phyloP scores from a whole-genome alignment of 2,797 vertebrate genomes.

The Falco naumanni region DNA sequence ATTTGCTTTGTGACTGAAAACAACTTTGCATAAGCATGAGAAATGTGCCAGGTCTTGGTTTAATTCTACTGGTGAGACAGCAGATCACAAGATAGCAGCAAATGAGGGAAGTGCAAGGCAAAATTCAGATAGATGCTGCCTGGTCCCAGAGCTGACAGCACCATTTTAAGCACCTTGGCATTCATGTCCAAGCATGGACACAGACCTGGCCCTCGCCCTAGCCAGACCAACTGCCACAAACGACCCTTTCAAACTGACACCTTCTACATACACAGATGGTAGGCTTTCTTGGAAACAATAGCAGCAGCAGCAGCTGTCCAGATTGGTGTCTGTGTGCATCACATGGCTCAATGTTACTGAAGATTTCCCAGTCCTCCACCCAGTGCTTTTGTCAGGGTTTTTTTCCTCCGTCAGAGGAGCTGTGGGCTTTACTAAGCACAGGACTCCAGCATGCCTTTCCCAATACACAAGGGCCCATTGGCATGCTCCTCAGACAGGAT shows the following conservation, averaged over 20 bases:
- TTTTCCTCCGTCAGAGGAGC: neutral
- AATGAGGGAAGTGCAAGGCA: neutral
- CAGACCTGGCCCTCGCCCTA: neutral
- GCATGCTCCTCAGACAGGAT: neutral
- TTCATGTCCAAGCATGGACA: neutral
- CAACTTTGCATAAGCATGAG: neutral
- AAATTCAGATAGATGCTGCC: neutral
- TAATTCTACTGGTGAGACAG: neutral
- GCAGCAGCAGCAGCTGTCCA: neutral
- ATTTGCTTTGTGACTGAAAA: neutral
- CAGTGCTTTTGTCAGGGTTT: fast-evolving
- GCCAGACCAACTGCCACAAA: neutral
- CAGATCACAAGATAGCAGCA: neutral
- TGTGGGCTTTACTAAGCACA: neutral
- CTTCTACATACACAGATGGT: neutral
- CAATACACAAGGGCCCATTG: fast-evolving
- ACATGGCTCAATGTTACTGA: neutral
- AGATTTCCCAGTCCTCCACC: neutral
- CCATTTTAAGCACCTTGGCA: neutral
- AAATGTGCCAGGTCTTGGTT: neutral
- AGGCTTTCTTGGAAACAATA: neutral
- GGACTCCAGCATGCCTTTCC: neutral
- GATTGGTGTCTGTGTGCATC: neutral
- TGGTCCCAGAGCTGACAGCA: neutral
- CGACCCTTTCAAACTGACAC: neutral